Evolutionary conservation across 2,113 vertebrate species (phyloP).

Genomic region (Notiomystis cincta): DNA sequence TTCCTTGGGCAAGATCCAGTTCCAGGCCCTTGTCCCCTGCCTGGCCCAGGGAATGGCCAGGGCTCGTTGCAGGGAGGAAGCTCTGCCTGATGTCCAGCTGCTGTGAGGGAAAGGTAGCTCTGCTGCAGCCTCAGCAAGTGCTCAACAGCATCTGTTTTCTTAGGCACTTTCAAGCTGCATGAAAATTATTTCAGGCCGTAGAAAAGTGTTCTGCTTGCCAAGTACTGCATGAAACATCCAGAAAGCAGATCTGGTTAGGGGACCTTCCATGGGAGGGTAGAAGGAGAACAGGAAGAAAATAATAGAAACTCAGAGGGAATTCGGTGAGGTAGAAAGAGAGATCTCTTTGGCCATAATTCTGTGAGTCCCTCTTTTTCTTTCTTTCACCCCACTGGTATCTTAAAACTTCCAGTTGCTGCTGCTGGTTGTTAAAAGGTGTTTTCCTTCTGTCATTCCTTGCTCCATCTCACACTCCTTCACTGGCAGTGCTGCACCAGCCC

Average conservation of each 20-base stretch:
- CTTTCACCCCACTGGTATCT: accelerated
- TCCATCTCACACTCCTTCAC: neutral
- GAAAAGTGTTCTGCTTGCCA: neutral
- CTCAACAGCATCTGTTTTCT: neutral
- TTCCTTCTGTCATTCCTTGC: neutral
- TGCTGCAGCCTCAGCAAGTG: neutral
- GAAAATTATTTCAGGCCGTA: neutral
- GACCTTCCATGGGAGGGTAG: neutral
- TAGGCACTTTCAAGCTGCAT: neutral
- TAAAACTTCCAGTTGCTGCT: neutral
- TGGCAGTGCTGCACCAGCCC: neutral
- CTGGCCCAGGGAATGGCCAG: too few relatives aligned
- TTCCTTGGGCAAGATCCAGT: neutral
- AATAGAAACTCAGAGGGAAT: neutral
- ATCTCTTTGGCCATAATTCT: neutral
- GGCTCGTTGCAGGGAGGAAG: too few relatives aligned
- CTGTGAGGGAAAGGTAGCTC: neutral
- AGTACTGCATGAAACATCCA: neutral
- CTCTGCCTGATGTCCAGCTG: neutral
- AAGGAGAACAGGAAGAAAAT: neutral
- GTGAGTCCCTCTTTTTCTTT: neutral
- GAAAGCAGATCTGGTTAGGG: neutral
- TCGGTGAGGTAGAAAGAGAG: neutral
- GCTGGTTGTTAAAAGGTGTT: neutral
- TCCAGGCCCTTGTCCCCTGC: neutral